Evolutionary conservation across 2,888 invertebrate genomes (phyloP).

Genomic region (Cabera pusaria): DNA sequence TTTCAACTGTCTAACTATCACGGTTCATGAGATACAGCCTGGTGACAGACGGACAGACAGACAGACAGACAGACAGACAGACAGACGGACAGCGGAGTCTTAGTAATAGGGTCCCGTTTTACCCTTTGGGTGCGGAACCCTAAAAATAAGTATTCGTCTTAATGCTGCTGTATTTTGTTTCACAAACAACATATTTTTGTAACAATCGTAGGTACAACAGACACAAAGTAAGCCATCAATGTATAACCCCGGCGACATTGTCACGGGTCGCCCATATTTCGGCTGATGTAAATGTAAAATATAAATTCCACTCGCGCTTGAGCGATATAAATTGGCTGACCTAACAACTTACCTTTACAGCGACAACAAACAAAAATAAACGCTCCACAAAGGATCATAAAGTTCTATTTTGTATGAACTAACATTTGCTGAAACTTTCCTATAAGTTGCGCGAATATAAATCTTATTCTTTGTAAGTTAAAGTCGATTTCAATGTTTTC

Average conservation of each 20-base stretch:
- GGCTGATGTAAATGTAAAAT: slow-evolving; percentile 17
- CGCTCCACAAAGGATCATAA: background rate
- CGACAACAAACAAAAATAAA: slow-evolving; percentile 3
- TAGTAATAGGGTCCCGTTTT: no score
- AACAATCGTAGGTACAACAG: no score
- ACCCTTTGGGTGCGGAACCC: no score
- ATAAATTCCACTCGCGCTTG: slow-evolving; percentile 20
- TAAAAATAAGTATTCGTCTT: no score
- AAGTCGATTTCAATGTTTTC: slow-evolving; percentile 7
- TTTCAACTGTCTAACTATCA: no score
- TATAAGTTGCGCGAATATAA: slow-evolving; percentile 6
- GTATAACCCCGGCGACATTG: slow-evolving; percentile 1
- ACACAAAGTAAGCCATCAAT: slow-evolving; percentile 3
- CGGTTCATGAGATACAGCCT: no score
- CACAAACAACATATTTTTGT: no score
- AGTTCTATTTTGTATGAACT: slow-evolving; percentile 1
- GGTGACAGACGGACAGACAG: no score
- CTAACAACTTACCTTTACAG: slow-evolving; percentile 14
- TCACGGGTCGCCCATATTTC: slow-evolving; percentile 16
- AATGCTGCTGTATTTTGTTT: no score
- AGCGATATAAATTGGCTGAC: slow-evolving; percentile 19
- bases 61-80: no score
- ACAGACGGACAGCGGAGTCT: no score
- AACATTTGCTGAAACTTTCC: background rate
- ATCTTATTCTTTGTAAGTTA: slow-evolving; percentile 7